Evolutionary conservation across 2,113 vertebrate genomes (phyloP).

Genomic region (Rostratula benghalensis): DNA sequence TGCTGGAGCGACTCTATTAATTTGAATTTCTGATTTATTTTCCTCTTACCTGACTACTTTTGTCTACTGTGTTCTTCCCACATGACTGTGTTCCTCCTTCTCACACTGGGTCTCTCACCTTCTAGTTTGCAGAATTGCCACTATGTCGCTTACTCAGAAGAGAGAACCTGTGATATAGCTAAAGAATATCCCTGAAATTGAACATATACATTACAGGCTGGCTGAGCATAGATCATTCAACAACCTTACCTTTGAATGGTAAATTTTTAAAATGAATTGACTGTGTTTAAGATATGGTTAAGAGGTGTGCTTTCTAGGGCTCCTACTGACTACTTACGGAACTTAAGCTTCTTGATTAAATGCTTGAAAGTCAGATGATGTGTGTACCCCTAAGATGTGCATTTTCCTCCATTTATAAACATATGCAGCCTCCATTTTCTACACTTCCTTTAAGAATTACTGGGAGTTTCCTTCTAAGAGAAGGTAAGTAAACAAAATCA

Average conservation of each 20-base stretch:
- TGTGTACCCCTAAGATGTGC: background rate
- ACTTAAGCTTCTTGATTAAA: background rate
- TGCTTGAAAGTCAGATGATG: background rate
- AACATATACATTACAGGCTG: background rate
- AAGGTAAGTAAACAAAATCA: background rate
- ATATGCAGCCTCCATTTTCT: background rate
- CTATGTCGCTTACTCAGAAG: background rate
- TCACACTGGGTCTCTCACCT: background rate
- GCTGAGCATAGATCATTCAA: background rate
- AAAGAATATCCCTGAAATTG: background rate
- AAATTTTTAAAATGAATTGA: background rate
- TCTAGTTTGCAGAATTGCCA: background rate
- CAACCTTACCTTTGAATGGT: background rate
- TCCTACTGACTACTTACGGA: background rate
- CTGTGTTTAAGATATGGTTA: background rate
- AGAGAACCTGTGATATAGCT: background rate
- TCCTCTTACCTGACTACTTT: background rate
- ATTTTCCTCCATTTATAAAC: background rate
- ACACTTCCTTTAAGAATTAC: background rate
- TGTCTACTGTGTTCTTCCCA: background rate
- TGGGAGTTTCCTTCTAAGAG: background rate
- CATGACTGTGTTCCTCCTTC: background rate
- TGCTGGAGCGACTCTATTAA: background rate
- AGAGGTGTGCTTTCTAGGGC: background rate
- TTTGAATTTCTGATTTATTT: background rate